Evolutionary conservation across 2,797 vertebrate species (phyloP).

Genomic region (Pteropus rufus): DNA sequence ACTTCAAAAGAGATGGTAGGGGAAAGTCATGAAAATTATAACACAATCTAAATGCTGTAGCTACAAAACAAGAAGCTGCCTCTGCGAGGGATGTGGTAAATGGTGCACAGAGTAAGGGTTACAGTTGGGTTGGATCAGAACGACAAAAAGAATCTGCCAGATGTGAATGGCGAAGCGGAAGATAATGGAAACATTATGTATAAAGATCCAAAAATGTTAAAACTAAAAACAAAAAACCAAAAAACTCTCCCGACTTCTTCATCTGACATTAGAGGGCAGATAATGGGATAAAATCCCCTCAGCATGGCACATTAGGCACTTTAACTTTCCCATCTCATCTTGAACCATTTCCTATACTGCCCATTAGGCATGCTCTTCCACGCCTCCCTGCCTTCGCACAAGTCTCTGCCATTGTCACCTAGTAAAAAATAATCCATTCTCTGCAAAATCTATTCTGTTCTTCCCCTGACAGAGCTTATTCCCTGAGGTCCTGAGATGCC

Average conservation of each 20-base stretch:
- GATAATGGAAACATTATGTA: background rate
- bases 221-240: background rate
- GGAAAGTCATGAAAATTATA: background rate
- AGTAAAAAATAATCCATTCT: background rate
- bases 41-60: background rate
- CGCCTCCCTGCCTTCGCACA: background rate
- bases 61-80: background rate
- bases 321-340: background rate
- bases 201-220: background rate
- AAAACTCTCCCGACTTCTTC: background rate
- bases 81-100: background rate
- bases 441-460: background rate
- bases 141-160: background rate
- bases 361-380: background rate
- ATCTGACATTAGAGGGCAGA: background rate
- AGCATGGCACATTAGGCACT: background rate
- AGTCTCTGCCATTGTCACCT: background rate
- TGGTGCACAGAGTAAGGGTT: background rate
- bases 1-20: background rate
- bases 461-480: background rate
- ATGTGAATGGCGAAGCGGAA: background rate
- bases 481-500: background rate
- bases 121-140: background rate
- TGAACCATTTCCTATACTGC: background rate
- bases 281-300: background rate